phyloP scores from a whole-genome alignment of 2,797 vertebrate species.

The Liparis tanakae region DNA sequence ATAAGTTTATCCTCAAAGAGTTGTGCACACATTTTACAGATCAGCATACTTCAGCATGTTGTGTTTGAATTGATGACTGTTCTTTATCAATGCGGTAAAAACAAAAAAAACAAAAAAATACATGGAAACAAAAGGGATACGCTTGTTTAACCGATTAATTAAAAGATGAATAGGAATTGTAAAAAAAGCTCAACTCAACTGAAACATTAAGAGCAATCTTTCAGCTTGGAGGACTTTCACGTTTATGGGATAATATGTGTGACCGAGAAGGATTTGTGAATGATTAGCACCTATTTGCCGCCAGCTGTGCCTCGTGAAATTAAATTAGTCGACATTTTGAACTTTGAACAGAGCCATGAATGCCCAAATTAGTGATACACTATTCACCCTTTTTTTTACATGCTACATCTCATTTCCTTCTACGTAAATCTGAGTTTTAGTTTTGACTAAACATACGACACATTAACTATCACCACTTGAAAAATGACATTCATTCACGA shows the following conservation, averaged over 20 bases:
- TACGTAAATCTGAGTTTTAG: constrained; percentile 65
- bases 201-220: constrained; percentile 12
- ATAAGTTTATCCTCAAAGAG: neutral
- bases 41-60: neutral
- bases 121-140: neutral
- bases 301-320: constrained; percentile 77
- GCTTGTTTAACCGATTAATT: neutral
- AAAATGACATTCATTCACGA: constrained; percentile 59
- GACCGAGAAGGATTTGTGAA: constrained; percentile 70
- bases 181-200: constrained; percentile 5
- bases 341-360: constrained; percentile 75
- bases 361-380: constrained; percentile 54
- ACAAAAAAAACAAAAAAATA: neutral
- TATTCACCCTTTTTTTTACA: constrained; percentile 29
- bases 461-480: constrained; percentile 55
- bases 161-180: neutral
- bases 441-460: constrained; percentile 46
- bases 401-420: constrained; percentile 47
- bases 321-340: constrained; percentile 80
- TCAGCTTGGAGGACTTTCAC: constrained; percentile 22
- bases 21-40: neutral
- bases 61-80: neutral
- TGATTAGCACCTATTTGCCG: constrained; percentile 73
- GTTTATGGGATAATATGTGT: constrained; percentile 44
- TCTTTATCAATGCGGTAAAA: neutral